phyloP scores from a whole-genome alignment of 2,888 invertebrate genomes.

The Matsumyia berberina region DNA sequence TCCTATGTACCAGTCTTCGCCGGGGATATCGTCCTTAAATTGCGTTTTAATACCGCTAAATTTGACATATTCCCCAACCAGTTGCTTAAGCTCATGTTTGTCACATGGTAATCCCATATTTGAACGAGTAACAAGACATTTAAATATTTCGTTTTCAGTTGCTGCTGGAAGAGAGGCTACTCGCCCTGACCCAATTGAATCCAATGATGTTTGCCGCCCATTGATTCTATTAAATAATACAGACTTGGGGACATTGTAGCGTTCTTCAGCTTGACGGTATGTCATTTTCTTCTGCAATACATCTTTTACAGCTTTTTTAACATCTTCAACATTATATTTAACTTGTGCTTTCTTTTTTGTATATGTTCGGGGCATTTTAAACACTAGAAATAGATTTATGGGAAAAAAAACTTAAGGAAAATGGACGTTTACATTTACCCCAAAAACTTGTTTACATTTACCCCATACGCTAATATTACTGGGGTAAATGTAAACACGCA shows the following conservation, averaged over 20 bases:
- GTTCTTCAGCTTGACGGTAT: slow-evolving; percentile 6
- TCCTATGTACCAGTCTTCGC: slow-evolving; percentile 7
- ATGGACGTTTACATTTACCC: too few species aligned
- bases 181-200: slow-evolving; percentile 6
- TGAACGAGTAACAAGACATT: neutral
- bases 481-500: slow-evolving; percentile 14
- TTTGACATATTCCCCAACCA: slow-evolving; percentile 13
- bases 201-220: slow-evolving; percentile 9
- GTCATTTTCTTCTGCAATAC: too few species aligned
- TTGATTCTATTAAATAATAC: slow-evolving; percentile 38
- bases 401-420: too few species aligned
- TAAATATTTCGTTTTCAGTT: slow-evolving; percentile 13
- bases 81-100: slow-evolving; percentile 23
- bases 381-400: too few species aligned
- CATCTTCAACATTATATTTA: too few species aligned
- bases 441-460: slow-evolving; percentile 26
- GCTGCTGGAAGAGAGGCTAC: neutral
- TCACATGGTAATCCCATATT: slow-evolving; percentile 11
- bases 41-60: slow-evolving; percentile 1
- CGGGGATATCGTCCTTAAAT: slow-evolving; percentile 6
- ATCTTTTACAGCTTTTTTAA: too few species aligned
- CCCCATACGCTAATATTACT: too few species aligned
- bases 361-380: slow-evolving; percentile 9
- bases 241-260: slow-evolving; percentile 14
- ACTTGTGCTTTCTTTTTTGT: slow-evolving; percentile 14